Conservation (phyloP, 2,888 invertebrate species). For the Malthinus flaveolus region DNA sequence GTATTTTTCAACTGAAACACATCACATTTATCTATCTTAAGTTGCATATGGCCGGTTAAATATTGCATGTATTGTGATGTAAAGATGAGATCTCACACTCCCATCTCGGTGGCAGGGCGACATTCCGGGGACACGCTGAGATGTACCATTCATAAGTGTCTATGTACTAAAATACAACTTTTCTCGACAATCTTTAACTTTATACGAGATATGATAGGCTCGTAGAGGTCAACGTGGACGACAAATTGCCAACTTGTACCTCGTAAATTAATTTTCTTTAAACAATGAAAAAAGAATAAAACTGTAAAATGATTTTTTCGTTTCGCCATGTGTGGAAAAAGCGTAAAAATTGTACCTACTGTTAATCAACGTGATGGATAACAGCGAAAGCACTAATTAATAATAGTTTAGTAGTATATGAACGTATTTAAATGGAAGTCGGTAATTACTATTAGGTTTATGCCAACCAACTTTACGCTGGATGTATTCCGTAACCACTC, state of each 20-base stretch:
- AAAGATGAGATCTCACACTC: constrained; percentile 50
- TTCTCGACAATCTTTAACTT: constrained; percentile 25
- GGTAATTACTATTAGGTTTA: constrained; percentile 32
- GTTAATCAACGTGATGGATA: constrained; percentile 36
- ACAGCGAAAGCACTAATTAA: constrained; percentile 39
- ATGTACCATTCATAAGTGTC: constrained; percentile 53
- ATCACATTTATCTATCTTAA: constrained; percentile 43
- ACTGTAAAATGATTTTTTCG: too few species aligned
- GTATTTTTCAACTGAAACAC: constrained; percentile 41
- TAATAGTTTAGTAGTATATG: constrained; percentile 31
- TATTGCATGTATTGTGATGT: constrained; percentile 53
- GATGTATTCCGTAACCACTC: constrained; percentile 28
- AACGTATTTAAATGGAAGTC: constrained; percentile 30
- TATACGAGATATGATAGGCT: constrained; percentile 32
- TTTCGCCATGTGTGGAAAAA: constrained; percentile 3
- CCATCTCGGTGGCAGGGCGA: constrained; percentile 42
- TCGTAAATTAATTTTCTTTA: background rate
- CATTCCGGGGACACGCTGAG: constrained; percentile 49
- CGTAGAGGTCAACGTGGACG: constrained; percentile 33
- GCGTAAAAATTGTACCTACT: constrained; percentile 18
- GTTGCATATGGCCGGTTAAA: constrained; percentile 46
- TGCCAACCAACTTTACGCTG: constrained; percentile 29
- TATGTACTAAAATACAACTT: constrained; percentile 35
- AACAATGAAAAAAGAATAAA: too few species aligned
- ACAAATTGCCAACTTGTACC: constrained; percentile 29